Base-by-base conservation (phyloP, 2,888 invertebrate genomes). In the Pyrrhia umbra region DNA sequence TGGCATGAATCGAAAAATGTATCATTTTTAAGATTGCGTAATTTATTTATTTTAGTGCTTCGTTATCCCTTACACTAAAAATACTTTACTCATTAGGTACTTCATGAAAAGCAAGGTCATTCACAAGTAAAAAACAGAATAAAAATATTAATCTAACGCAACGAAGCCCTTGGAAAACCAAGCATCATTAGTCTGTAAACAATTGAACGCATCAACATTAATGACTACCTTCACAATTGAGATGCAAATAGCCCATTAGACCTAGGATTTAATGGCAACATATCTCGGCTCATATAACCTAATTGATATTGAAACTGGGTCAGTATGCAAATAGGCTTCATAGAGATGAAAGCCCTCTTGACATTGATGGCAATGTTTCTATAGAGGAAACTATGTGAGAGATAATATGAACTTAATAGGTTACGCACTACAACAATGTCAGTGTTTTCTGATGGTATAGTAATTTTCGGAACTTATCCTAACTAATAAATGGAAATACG, bases 261-360 rank as follows among this genome's bases (percentile, higher is more conserved):
- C 20, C 16, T 37, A 18, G 20, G 45, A 46, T 45, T 47, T 42
- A 51, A 74, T 20, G 37, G 42, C 54, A 34, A 40, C 47, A 62
- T 21, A 56, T 43, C 56, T 54, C 67, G 55, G 34, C 34, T 45
- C 61, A 58, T 58, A 58, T 49, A 74, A 62, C 30, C 43, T 72
- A 68, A 68, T 45, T 68, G 62, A 51, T 72, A 50, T 54, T 34
- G 43, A 69, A 75, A 70, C 54, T 61, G 10, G 73, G 73, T 61
- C 73, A 75, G 43, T 55, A 75, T 75, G 70, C 71, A 73, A 75
- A 73, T 75, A 51, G 34, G 43, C 16, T 45, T 49, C 9, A 46
- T 27, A 15, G n/a, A 39, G 23, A 30, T 27, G 20, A 13, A 56
- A 51, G 40, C 15, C n/a, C 61, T 63, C 59, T 52, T 27, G 45